phyloP scores from a whole-genome alignment of 2,797 vertebrate genomes.

The Silurus lanzhouensis region DNA sequence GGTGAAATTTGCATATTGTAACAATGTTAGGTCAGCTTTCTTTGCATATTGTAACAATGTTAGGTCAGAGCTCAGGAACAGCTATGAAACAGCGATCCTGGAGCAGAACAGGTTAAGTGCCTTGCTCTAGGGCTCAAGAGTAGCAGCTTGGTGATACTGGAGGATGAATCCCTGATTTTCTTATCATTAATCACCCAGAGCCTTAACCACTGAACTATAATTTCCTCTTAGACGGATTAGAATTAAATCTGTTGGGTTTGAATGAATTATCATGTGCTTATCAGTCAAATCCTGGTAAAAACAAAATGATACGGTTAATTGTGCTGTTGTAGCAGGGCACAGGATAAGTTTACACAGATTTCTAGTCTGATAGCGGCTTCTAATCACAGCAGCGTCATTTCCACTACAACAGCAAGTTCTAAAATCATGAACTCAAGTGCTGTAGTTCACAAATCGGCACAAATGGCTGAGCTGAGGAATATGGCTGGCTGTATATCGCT shows the following conservation, averaged over 20 bases:
- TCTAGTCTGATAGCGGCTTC: background rate
- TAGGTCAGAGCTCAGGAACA: background rate
- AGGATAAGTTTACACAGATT: background rate
- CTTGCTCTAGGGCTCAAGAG: too few relatives aligned
- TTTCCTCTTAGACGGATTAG: too few relatives aligned
- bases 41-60: too few relatives aligned
- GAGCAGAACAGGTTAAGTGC: too few relatives aligned
- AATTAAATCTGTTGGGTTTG: background rate
- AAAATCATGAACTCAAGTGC: background rate
- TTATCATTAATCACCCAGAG: too few relatives aligned
- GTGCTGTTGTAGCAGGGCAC: background rate
- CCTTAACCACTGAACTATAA: too few relatives aligned
- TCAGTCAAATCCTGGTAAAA: background rate
- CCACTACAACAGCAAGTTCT: background rate
- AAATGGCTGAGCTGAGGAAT: background rate
- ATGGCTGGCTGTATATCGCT: background rate
- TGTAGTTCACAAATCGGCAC: background rate
- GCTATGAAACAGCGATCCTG: too few relatives aligned
- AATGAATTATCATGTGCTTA: background rate
- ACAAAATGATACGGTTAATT: background rate
- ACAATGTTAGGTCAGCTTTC: too few relatives aligned
- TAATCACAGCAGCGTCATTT: background rate
- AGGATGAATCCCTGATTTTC: too few relatives aligned
- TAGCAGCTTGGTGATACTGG: too few relatives aligned
- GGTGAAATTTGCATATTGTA: too few relatives aligned